Evolutionary conservation across 2,797 vertebrate genomes (phyloP), one percentile per base, ranked within the genome.

Genomic region (Parotocinclus haroldoi): DNA sequence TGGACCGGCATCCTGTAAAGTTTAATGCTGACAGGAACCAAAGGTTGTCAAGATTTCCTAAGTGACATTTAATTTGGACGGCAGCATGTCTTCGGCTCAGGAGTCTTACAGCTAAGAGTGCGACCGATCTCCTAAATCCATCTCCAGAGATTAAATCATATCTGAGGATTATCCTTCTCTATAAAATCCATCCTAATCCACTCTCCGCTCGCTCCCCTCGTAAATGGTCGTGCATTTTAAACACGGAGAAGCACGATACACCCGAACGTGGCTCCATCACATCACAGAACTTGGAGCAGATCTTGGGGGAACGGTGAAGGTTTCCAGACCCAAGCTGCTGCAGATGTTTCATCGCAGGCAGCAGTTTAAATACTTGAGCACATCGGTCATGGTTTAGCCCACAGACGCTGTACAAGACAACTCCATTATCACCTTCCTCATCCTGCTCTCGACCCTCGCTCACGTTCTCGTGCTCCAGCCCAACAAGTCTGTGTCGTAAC

Each of bases 341-440:
- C 27, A 27, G 27, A 27, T 27, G 27, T 27, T 27, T 27, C 27
- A 27, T 27, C 27, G 46, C 40, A 11, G 77, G 86, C 73, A 64
- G 18, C 68, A 80, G 78, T 82, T 83, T 82, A 86, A 86, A 77
- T 85, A 84, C 81, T 83, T 85, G 72, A 80, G 78, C 81, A 78
- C 78, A 82, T 84, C 82, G 86, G 81, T 88, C 85, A 82, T 80
- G 79, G 65, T 80, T 75, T 72, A 19, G 75, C 74, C 79, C 79
- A 76, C 70, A 56, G 75, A 68, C 79, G 74, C 81, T 78, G 82
- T 83, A 89, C 88, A 89, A 86, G 85, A 81, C 86, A 89, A 91
- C 82, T 88, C 85, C 87, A 89, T 89, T 89, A 90, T 86, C 81
- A 72, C 87, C 81, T 78, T 77, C 72, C 73, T 80, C 81, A 54